Base-by-base conservation (phyloP, 1,140 invertebrate species). In the Drosophila biarmipes region DNA sequence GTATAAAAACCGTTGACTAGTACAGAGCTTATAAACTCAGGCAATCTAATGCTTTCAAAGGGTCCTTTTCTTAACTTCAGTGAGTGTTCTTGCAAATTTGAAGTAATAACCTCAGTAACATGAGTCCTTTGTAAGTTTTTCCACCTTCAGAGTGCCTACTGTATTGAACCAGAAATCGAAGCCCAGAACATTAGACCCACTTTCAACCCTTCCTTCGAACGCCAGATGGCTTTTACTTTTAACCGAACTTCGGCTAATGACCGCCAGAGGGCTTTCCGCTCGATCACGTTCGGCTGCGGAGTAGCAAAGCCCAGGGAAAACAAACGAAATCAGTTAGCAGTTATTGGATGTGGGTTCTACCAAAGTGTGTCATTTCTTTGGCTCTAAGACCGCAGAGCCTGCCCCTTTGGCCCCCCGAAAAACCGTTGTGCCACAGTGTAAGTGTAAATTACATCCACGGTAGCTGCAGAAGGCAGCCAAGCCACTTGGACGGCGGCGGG, bases 401-500 rank as follows among this genome's bases (percentile, higher is more conserved):
- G 58, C 34, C 58, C 40, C 52, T 40, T 55, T 24, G 29, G 10
- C 17, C 29, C 43, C 24, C 21, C 17, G 29, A 40, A 61, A 35
- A 66, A 31, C 57, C 58, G 35, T 58, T 67, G 58, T 29, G 17
- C 19, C 40, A 6, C 49, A 69, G 34, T 74, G 31, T 53, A 54
- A 57, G 37, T 75, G 72, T 75, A 75, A 67, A 69, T 66, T 78
- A 78, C 78, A 86, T 74, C 48, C 42, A 86, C 81, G 79, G 81
- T 86, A 78, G 81, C 82, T 72, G 61, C 48, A 62, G 45, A 46
- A 74, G 73, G 71, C 80, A 82, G 51, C 61, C 67, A 58, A 74
- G 79, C 71, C 80, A 86, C 78, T 86, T 79, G 79, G 75, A 73
- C 51, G 72, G 61, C 84, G 62, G 67, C 71, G 81, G 76, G 85